phyloP scores from a whole-genome alignment of 2,888 invertebrate species.

The Euphydryas editha region DNA sequence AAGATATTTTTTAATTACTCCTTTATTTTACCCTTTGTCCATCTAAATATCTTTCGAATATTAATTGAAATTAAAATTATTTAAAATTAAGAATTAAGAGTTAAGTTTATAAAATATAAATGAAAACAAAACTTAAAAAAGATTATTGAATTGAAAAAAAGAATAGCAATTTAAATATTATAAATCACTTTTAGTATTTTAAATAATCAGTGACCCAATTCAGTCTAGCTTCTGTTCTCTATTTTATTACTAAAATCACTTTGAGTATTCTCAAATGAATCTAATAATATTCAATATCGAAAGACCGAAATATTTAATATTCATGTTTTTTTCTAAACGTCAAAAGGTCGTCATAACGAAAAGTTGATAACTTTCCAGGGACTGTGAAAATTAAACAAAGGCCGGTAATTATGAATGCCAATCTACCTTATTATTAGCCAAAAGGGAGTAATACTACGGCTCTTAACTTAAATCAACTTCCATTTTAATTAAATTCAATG shows the following conservation, averaged over 20 bases:
- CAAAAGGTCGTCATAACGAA: constrained; percentile 30
- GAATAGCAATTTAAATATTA: background rate
- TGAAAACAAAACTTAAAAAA: background rate
- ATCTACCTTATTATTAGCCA: constrained; percentile 43
- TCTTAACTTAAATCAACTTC: constrained; percentile 37
- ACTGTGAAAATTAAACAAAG: constrained; percentile 42
- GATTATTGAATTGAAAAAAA: background rate
- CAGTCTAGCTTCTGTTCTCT: background rate
- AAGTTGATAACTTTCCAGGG: constrained; percentile 40
- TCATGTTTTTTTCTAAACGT: constrained; percentile 25
- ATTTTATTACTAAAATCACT: constrained; percentile 3
- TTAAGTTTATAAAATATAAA: too few species aligned
- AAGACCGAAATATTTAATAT: background rate
- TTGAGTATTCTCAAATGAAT: background rate
- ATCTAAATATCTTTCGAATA: too few species aligned
- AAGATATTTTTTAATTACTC: too few species aligned
- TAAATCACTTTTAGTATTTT: background rate
- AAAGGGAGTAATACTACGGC: constrained; percentile 36
- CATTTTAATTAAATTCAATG: constrained; percentile 39
- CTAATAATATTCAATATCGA: constrained; percentile 4
- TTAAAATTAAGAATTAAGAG: too few species aligned
- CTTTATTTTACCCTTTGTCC: too few species aligned
- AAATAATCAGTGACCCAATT: background rate
- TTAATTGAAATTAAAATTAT: too few species aligned
- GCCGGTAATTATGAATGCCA: constrained; percentile 43